Percentiles rank a stretch among this genome's conserved stretches.
Evolutionary conservation across 2,113 vertebrate genomes (phyloP).

Genomic region (Poicephalus gulielmi): DNA sequence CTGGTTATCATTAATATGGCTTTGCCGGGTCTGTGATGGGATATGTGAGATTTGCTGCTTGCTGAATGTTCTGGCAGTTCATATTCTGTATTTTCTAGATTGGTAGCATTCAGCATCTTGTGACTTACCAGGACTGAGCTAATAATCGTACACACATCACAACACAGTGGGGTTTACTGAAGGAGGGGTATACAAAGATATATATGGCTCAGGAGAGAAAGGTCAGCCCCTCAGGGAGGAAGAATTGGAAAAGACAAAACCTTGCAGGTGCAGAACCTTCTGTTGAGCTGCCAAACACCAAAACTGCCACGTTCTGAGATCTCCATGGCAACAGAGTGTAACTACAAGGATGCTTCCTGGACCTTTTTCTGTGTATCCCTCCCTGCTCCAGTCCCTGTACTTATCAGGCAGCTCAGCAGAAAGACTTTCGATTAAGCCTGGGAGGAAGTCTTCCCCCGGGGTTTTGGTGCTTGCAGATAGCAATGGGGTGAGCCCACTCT

Average conservation of each 20-base stretch:
- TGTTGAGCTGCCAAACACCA: neutral
- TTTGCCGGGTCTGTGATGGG: neutral
- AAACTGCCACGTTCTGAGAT: neutral
- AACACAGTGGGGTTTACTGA: neutral
- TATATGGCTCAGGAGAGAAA: neutral
- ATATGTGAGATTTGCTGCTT: neutral
- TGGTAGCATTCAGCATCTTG: neutral
- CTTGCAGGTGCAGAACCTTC: neutral
- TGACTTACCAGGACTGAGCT: neutral
- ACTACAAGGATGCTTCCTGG: neutral
- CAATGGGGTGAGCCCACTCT: constrained; percentile 5
- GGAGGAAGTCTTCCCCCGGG: neutral
- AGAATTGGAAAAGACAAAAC: neutral
- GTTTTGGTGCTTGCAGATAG: constrained; percentile 4
- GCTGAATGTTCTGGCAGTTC: neutral
- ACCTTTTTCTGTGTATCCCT: neutral
- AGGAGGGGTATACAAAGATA: neutral
- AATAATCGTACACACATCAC: neutral
- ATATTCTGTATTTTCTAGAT: neutral
- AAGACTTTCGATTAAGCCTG: neutral
- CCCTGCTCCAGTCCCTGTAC: neutral
- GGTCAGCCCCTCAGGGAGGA: neutral
- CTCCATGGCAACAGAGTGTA: neutral
- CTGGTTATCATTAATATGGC: neutral
- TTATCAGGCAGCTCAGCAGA: neutral